Evolutionary conservation across 2,888 invertebrate species (phyloP).

Genomic region (Syrista parreyssii): DNA sequence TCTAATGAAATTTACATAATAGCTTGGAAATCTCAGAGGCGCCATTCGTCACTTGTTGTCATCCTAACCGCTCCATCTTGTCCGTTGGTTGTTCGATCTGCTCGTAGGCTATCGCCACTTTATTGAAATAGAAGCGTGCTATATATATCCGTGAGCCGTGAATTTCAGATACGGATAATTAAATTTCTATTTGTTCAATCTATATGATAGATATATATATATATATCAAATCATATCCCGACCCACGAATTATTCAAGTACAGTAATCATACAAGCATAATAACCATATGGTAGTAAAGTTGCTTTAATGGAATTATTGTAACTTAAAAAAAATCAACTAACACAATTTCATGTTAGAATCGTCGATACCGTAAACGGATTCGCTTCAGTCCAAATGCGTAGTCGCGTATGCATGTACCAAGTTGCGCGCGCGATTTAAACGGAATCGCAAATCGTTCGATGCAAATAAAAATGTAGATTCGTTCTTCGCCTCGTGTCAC

Average conservation of each 20-base stretch:
- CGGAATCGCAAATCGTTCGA: conserved; percentile 38
- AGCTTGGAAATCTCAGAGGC: conserved; percentile 34
- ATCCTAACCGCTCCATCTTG: conserved; percentile 12
- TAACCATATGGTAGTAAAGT: not conserved
- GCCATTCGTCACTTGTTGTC: conserved; percentile 41
- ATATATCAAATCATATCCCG: not conserved
- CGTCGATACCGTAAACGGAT: conserved; percentile 32
- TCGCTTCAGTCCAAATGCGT: conserved; percentile 40
- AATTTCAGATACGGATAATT: not conserved
- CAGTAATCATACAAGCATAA: not conserved
- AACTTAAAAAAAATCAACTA: not conserved
- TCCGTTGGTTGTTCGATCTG: not conserved
- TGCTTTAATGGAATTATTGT: not conserved
- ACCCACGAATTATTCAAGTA: not conserved
- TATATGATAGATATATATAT: not conserved
- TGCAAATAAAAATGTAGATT: conserved; percentile 52
- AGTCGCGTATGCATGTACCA: conserved; percentile 38
- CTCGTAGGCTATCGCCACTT: not conserved
- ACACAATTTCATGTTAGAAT: not conserved
- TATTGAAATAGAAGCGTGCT: not conserved
- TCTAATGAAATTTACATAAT: conserved; percentile 51
- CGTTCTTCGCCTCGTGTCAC: conserved; percentile 15
- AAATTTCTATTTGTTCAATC: not conserved
- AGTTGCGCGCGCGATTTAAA: not conserved
- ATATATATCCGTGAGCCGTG: not conserved